Conservation (phyloP, 2,113 vertebrate species). For the Corydoras maculifer region DNA sequence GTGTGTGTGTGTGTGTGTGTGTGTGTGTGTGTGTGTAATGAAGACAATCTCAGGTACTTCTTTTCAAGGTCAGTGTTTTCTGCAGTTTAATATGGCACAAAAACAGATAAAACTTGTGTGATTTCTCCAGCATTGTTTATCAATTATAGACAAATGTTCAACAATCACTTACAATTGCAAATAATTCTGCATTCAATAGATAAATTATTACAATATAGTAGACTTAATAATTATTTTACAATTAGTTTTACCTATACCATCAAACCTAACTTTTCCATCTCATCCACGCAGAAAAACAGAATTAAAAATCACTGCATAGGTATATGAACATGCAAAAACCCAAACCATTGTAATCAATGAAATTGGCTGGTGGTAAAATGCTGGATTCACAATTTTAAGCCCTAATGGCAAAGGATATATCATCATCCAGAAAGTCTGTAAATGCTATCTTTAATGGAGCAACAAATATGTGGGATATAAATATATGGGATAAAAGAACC, state of each 20-base stretch:
- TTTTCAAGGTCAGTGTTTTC: constrained; percentile 17
- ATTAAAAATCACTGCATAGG: constrained; percentile 36
- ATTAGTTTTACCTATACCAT: constrained; percentile 45
- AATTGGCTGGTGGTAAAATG: too few species aligned
- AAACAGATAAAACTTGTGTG: too few species aligned
- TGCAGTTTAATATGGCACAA: not conserved
- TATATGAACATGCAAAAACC: constrained; percentile 49
- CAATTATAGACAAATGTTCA: constrained; percentile 27
- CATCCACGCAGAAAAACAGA: not conserved
- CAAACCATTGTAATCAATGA: too few species aligned
- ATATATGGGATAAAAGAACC: too few species aligned
- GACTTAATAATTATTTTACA: too few species aligned
- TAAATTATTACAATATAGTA: not conserved
- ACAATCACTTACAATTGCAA: constrained; percentile 56
- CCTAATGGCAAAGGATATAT: constrained; percentile 63
- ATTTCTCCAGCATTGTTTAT: not conserved
- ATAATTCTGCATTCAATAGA: constrained; percentile 52
- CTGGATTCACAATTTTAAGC: constrained; percentile 64
- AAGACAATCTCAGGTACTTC: not conserved
- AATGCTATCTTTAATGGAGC: constrained; percentile 58
- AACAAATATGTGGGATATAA: constrained; percentile 38
- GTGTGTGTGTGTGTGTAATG: constrained; percentile 2
- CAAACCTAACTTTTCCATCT: constrained; percentile 63
- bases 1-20: too few species aligned
- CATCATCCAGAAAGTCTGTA: constrained; percentile 62